Evolutionary conservation across 1,140 invertebrate species (phyloP).

Genomic region (Agraylea sexmaculata): DNA sequence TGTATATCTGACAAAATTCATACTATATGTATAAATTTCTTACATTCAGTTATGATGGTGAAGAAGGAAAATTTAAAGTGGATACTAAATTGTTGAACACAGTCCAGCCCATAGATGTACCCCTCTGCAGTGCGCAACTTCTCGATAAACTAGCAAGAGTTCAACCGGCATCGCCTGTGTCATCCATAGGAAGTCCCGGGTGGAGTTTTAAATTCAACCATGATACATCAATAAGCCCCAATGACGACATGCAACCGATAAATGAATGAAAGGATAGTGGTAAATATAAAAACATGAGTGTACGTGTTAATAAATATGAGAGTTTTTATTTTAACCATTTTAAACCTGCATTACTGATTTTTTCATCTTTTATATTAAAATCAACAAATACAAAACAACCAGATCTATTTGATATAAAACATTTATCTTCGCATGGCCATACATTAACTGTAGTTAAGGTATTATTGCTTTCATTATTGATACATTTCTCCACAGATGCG

Average conservation of each 20-base stretch:
- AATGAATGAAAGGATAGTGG: background rate
- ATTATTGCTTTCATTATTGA: no score
- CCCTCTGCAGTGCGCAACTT: conserved; percentile 31
- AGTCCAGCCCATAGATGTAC: conserved; percentile 33
- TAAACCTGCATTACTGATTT: conserved; percentile 14
- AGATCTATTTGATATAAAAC: no score
- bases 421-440: no score
- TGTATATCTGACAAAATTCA: background rate
- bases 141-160: conserved; percentile 14
- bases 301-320: background rate
- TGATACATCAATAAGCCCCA: no score
- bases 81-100: conserved; percentile 31
- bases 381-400: conserved; percentile 13
- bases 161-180: conserved; percentile 9
- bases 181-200: conserved; percentile 7
- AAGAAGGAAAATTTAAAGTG: conserved; percentile 30
- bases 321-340: conserved; percentile 10
- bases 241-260: background rate
- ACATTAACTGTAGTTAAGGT: no score
- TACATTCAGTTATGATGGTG: conserved; percentile 29
- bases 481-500: no score
- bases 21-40: conserved; percentile 1
- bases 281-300: background rate
- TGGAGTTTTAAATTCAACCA: no score
- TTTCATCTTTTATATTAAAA: conserved; percentile 9